Conservation (phyloP, 2,797 vertebrate genomes). For the Acrossocheilus wenchowensis region DNA sequence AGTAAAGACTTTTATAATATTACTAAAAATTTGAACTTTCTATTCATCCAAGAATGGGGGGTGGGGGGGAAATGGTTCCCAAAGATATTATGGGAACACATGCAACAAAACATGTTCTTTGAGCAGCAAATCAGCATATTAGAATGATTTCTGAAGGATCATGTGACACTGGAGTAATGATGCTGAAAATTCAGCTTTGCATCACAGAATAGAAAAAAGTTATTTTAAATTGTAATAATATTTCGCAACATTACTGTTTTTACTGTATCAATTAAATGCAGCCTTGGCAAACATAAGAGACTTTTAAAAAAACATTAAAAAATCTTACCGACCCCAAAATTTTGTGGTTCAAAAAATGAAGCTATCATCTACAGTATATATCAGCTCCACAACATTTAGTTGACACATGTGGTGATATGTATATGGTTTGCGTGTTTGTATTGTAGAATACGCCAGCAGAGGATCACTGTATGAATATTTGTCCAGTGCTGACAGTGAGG, state of each 20-base stretch:
- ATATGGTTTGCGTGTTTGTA: slow-evolving; percentile 21
- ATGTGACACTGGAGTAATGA: not conserved
- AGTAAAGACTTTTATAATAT: not conserved
- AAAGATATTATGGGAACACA: not conserved
- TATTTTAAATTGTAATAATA: not conserved
- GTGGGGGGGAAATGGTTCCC: too few relatives aligned
- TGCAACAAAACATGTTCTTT: not conserved
- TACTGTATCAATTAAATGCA: not conserved
- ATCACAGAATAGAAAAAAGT: not conserved
- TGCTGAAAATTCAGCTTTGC: not conserved
- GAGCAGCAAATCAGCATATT: not conserved
- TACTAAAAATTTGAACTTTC: not conserved
- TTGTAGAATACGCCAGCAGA: slow-evolving; percentile 89
- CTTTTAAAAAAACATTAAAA: not conserved
- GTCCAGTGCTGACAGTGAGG: slow-evolving; percentile 94
- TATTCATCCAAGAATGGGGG: not conserved
- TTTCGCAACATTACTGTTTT: not conserved
- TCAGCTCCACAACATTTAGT: not conserved
- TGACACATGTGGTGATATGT: slow-evolving; percentile 26
- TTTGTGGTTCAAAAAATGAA: not conserved
- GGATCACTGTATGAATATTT: slow-evolving; percentile 97
- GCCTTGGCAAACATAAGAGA: not conserved
- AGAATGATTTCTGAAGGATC: not conserved
- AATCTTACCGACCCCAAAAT: not conserved
- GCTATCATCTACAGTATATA: not conserved